A percentile compares a stretch with the other conserved stretches of the same genome.
Evolutionary conservation across 2,888 invertebrate species (phyloP).

Genomic region (Limulus polyphemus): DNA sequence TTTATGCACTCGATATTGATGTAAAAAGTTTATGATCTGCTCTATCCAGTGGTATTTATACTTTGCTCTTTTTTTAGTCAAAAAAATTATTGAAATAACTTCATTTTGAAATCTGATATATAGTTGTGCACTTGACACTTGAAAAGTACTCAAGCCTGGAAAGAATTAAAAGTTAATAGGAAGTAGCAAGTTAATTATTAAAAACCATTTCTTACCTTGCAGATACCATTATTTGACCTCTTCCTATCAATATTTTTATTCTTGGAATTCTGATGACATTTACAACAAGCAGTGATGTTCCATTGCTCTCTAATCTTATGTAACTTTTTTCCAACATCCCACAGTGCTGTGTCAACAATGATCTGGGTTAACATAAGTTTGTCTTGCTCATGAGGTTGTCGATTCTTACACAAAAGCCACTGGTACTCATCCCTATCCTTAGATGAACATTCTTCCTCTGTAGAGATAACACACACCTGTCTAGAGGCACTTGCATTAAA

Average conservation of each 20-base stretch:
- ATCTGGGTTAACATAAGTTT: slow-evolving; percentile 88
- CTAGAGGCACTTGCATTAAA: too few relatives aligned
- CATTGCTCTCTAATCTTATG: slow-evolving; percentile 66
- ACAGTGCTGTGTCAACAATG: slow-evolving; percentile 57
- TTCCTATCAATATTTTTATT: slow-evolving; percentile 16
- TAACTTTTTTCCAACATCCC: slow-evolving; percentile 45
- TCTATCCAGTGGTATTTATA: too few relatives aligned
- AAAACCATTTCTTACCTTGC: slow-evolving; percentile 27
- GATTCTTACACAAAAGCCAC: slow-evolving; percentile 78
- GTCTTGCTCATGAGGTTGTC: slow-evolving; percentile 66
- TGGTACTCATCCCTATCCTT: slow-evolving; percentile 57
- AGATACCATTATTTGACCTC: slow-evolving; percentile 30
- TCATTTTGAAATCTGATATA: too few relatives aligned
- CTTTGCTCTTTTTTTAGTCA: too few relatives aligned
- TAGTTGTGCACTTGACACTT: too few relatives aligned
- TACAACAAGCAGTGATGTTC: slow-evolving; percentile 61
- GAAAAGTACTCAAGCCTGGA: too few relatives aligned
- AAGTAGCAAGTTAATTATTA: too few relatives aligned
- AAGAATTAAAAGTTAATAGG: too few relatives aligned
- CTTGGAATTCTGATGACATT: slow-evolving; percentile 42
- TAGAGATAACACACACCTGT: not conserved
- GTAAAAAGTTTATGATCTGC: too few relatives aligned
- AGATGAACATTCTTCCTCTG: slow-evolving; percentile 29
- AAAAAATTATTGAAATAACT: too few relatives aligned
- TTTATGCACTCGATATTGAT: too few relatives aligned